These are phyloP conservation scores for Nanorana parkeri DNA, from an alignment of 2,113 vertebrate genomes.

Conservation along the genomic window DNA sequence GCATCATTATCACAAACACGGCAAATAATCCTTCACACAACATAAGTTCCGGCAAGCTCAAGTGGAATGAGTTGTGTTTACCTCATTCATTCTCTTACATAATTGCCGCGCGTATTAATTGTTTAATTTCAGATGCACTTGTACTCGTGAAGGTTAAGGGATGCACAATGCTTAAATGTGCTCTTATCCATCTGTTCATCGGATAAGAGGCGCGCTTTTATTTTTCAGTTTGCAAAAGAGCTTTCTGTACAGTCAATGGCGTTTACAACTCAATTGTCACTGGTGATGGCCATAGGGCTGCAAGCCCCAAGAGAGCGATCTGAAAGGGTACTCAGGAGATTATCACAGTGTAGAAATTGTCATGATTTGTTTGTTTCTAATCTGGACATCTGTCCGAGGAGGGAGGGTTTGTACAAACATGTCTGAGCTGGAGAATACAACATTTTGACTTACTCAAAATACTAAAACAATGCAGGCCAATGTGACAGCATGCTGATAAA, in stretches of 20 bases:
- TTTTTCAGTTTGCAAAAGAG: conserved; percentile 15
- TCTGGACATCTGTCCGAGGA: conserved; percentile 48
- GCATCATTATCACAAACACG: conserved; percentile 66
- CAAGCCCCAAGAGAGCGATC: conserved; percentile 11
- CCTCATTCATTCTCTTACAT: conserved; percentile 59
- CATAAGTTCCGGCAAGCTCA: conserved; percentile 64
- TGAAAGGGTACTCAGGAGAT: conserved; percentile 45
- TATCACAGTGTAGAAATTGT: conserved; percentile 20
- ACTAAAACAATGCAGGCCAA: not conserved
- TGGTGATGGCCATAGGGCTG: conserved; percentile 31
- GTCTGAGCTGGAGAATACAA: conserved; percentile 10
- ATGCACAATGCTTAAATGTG: conserved; percentile 34
- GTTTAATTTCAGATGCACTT: conserved; percentile 67
- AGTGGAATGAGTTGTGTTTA: conserved; percentile 64
- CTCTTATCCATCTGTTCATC: conserved; percentile 52
- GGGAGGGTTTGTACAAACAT: conserved; percentile 15
- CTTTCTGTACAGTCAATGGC: conserved; percentile 21
- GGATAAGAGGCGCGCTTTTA: conserved; percentile 5
- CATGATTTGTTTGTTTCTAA: conserved; percentile 44
- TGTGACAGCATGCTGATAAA: not conserved
- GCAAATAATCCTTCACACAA: conserved; percentile 70
- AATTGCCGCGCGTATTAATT: conserved; percentile 69
- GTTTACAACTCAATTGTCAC: conserved; percentile 50
- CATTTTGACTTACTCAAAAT: not conserved
- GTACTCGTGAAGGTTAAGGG: conserved; percentile 62